These are phyloP conservation scores for Pomatorhinus ruficollis DNA, from an alignment of 2,113 vertebrate species.

Conservation along the genomic window DNA sequence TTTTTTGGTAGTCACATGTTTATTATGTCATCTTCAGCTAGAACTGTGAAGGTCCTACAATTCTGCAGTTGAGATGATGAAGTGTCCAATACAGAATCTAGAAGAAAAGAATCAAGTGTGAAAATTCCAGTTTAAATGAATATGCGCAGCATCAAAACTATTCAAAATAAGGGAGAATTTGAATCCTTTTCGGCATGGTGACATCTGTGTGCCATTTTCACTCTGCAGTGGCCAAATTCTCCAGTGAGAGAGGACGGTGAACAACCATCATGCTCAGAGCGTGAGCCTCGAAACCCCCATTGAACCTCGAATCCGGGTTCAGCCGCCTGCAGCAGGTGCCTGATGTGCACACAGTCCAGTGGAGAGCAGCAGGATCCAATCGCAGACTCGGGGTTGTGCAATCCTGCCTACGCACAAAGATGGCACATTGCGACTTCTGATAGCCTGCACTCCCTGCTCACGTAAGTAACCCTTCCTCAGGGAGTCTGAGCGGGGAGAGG, in stretches of 20 bases:
- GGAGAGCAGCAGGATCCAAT: background rate
- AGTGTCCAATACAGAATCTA: background rate
- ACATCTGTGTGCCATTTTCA: background rate
- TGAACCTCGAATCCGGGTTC: background rate
- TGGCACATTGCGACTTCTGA: background rate
- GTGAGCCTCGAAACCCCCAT: background rate
- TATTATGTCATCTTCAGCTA: background rate
- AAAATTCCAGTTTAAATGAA: background rate
- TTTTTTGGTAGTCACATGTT: background rate
- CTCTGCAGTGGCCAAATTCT: background rate
- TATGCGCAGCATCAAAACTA: fast-evolving
- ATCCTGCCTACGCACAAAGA: background rate
- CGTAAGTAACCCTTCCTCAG: background rate
- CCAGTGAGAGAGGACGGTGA: background rate
- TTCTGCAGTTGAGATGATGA: background rate
- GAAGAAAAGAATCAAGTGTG: background rate
- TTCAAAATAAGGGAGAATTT: background rate
- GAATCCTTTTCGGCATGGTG: background rate
- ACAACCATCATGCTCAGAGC: background rate
- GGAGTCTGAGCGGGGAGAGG: background rate
- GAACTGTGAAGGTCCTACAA: background rate
- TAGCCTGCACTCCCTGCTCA: background rate
- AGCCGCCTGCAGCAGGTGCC: background rate
- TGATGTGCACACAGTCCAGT: background rate
- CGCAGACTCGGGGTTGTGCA: background rate